These are phyloP conservation scores for Selene dorsalis DNA, from an alignment of 2,797 vertebrate genomes.

Conservation along the genomic window DNA sequence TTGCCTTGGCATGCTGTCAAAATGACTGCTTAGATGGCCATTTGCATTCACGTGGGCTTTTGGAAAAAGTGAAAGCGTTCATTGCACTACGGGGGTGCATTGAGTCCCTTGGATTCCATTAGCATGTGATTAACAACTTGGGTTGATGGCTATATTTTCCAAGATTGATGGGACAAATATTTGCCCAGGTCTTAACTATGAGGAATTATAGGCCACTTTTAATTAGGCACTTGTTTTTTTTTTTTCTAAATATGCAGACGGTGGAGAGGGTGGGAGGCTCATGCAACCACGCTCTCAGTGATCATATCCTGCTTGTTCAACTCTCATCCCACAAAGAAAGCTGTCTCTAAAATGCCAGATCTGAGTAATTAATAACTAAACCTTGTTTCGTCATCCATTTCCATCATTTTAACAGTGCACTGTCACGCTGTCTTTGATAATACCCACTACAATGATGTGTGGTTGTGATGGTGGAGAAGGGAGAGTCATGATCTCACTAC, in stretches of 20 bases:
- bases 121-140: conserved; percentile 83
- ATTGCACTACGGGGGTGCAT: conserved; percentile 75
- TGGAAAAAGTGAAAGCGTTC: conserved; percentile 77
- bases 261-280: conserved; percentile 32
- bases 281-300: neutral
- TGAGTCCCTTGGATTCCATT: conserved; percentile 77
- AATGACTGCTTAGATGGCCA: conserved; percentile 79
- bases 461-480: conserved; percentile 13
- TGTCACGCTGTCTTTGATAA: conserved; percentile 7
- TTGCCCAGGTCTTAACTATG: conserved; percentile 78
- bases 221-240: conserved; percentile 62
- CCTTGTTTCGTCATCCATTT: conserved; percentile 17
- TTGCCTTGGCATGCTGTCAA: conserved; percentile 84
- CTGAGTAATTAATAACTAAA: conserved; percentile 22
- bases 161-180: conserved; percentile 84
- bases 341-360: conserved; percentile 29
- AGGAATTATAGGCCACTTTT: conserved; percentile 73
- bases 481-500: conserved; percentile 57
- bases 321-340: conserved; percentile 2
- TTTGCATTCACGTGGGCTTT: conserved; percentile 82
- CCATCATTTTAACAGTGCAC: conserved; percentile 6
- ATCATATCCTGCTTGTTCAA: conserved; percentile 6
- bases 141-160: conserved; percentile 83
- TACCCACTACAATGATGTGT: neutral
- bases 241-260: conserved; percentile 43